Base-by-base conservation (phyloP, 64 coral and sea anemone genomes). In the Dendrophyllia cribrosa region DNA sequence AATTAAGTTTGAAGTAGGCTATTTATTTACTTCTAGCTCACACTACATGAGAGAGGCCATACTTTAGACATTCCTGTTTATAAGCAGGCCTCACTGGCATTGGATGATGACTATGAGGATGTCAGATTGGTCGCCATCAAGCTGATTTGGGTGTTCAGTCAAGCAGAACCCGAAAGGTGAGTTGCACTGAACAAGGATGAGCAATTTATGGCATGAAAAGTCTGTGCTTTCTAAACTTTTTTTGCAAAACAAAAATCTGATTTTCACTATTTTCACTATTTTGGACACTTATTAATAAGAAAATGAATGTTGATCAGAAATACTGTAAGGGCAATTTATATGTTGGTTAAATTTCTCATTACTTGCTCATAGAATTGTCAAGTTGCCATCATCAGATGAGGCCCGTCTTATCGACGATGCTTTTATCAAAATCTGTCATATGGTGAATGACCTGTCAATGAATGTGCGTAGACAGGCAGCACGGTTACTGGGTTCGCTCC, bases 381-480 rank as follows among this genome's bases (percentile, higher is more conserved):
- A 77, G 17, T 87, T 95, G 59, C 87, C 90, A 17, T 86, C 93
- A 25, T 93, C 90, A 45, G 96, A 95, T 84, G 96, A 98, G 22
- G 87, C 76, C 16, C 85, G 96, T 11, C 76, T 93, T 21, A 76
- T 98, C 15, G 96, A 98, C 58, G 96, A 98, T 91, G 96, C 93
- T 3, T 98, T 98, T 85, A 95, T 98, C 46, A 93, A 95, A 43
- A 98, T 98, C 75, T 98, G 96, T 76, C 86, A 95, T n/a, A 98
- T 98, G 96, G 93, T 98, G 26, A 98, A 95, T 79, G 96, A 98
- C 60, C 81, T 98, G 67, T 95, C 93, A 3, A 98, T 98, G 96
- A 95, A 92, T 61, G 96, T 98, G 34, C 93, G 96, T 2, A 91
- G 80, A 43, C 90, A 98, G 58, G 96, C 96, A 12, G 81, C 89